Conservation (phyloP, 1,140 invertebrate species). For the Ericerus pela region DNA sequence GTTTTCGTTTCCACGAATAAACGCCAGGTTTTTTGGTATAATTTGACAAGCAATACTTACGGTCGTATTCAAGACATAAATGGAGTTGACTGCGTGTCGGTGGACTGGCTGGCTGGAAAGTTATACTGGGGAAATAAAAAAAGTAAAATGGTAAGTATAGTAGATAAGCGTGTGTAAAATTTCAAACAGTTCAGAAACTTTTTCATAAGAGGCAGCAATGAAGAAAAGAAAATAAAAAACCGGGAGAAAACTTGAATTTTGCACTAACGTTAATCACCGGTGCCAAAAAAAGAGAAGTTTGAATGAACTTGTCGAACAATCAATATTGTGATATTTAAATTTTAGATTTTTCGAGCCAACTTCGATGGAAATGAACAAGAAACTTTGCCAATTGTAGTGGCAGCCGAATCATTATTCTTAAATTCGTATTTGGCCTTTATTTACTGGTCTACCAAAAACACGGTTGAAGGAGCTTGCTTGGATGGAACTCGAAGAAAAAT, state of each 20-base stretch:
- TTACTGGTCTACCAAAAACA: slow-evolving; percentile 74
- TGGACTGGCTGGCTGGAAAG: slow-evolving; percentile 77
- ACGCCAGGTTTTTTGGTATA: slow-evolving; percentile 51
- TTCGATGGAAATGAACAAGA: slow-evolving; percentile 52
- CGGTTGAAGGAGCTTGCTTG: slow-evolving; percentile 57
- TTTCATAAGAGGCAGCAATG: no score
- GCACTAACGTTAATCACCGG: no score
- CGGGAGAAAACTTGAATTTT: no score
- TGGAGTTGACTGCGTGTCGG: slow-evolving; percentile 58
- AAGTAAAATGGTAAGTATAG: slow-evolving; percentile 60
- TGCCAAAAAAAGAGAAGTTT: no score
- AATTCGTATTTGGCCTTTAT: slow-evolving; percentile 66
- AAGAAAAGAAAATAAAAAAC: no score
- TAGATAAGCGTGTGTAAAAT: no score
- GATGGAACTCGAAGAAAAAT: slow-evolving; percentile 41
- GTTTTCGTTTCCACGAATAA: slow-evolving; percentile 59
- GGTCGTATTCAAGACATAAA: slow-evolving; percentile 44
- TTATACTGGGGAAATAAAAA: slow-evolving; percentile 80
- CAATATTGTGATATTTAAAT: background rate
- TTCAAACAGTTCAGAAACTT: background rate
- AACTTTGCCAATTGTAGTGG: slow-evolving; percentile 56
- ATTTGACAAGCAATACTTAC: slow-evolving; percentile 41
- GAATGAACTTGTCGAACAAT: background rate
- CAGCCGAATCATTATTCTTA: slow-evolving; percentile 46
- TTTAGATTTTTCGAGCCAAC: slow-evolving; percentile 36